Base-by-base conservation (phyloP, 2,113 vertebrate genomes). In the Oreochromis aureus region DNA sequence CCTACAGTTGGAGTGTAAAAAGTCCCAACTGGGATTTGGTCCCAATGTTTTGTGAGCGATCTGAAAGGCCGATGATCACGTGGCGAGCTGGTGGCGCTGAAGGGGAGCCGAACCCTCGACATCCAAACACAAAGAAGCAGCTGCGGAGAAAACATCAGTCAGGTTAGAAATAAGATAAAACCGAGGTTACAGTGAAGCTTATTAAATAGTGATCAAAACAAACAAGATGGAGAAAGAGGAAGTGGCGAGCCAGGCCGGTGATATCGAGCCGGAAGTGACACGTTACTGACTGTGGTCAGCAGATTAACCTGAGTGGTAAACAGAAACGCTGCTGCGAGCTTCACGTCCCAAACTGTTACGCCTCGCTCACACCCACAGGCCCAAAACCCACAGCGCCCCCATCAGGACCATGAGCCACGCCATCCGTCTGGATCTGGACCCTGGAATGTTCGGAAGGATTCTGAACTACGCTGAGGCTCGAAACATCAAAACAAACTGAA, bases 251-350 rank as follows among this genome's bases (percentile, higher is more conserved):
- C 15, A 48, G 41, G 44, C 24, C 71, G 6, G 41, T 48, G 71
- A 76, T 30, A 76, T 30, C 69, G 8, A 73, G 69, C 2, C 6
- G 15, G 15, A 30, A 11, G 71, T n/a, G 71, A 78, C 44, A 32
- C 16, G 6, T 51, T 78, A 32, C 76, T 3, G 22, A 59, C 3
- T 3, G 22, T 3, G 84, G 48, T 80, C 78, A 89, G 87, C 87
- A 32, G 84, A 10, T 91, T 19, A 80, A 82, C 81, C 86, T 82
- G 87, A 91, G 85, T 27, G 18, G 41, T 76, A 80, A 55, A 58
- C 53, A 0, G 34, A 10, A 27, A 27, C 6, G 2, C 53, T 10
- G 34, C 66, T 10, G 41, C 4, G 9, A 48, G 69, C 69, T 30
- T 73, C 22, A 10, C 1, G 15, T 48, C 27, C 61, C 11, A 7